A percentile compares a stretch with the other conserved stretches of the same genome.
phyloP scores from a whole-genome alignment of 2,888 invertebrate genomes.

The Clistopyga incitator region DNA sequence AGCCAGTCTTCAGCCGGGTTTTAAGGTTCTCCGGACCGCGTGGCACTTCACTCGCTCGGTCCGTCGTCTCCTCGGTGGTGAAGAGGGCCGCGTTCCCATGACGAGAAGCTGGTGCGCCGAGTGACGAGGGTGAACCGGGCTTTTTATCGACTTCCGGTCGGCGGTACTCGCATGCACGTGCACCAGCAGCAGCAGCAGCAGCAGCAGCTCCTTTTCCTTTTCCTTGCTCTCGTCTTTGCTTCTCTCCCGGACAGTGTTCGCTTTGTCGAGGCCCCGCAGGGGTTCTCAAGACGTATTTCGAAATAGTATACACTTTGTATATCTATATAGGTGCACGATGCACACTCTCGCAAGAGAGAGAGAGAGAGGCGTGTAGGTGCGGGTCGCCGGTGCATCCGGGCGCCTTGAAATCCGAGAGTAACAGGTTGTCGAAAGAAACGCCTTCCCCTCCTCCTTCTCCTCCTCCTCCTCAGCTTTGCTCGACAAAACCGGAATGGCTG shows the following conservation, averaged over 20 bases:
- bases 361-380: slow-evolving; percentile 12
- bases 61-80: slow-evolving; percentile 37
- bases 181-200: slow-evolving; percentile 66
- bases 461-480: slow-evolving; percentile 12
- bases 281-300: slow-evolving; percentile 76
- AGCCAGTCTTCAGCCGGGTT: slow-evolving; percentile 76
- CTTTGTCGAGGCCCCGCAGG: slow-evolving; percentile 78
- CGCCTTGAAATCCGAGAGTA: slow-evolving; percentile 63
- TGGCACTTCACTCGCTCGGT: slow-evolving; percentile 51
- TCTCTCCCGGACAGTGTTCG: slow-evolving; percentile 73
- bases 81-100: slow-evolving; percentile 81
- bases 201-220: slow-evolving; percentile 41
- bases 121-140: slow-evolving; percentile 83
- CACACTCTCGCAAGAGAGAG: background rate
- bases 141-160: slow-evolving; percentile 85
- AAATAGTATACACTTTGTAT: slow-evolving; percentile 14
- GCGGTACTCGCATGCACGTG: slow-evolving; percentile 83
- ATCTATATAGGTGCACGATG: background rate
- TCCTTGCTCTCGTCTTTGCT: slow-evolving; percentile 36
- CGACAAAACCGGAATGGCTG: background rate
- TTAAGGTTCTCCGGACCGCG: slow-evolving; percentile 76
- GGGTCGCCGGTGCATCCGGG: slow-evolving; percentile 34
- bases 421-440: slow-evolving; percentile 69
- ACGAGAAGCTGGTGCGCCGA: slow-evolving; percentile 81
- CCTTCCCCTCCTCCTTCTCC: slow-evolving; percentile 48